Percentiles rank a stretch among this genome's conserved stretches.
These are phyloP conservation scores for Scelioninae gen. 1 DNA, from an alignment of 2,888 invertebrate species.

Conservation along the genomic window DNA sequence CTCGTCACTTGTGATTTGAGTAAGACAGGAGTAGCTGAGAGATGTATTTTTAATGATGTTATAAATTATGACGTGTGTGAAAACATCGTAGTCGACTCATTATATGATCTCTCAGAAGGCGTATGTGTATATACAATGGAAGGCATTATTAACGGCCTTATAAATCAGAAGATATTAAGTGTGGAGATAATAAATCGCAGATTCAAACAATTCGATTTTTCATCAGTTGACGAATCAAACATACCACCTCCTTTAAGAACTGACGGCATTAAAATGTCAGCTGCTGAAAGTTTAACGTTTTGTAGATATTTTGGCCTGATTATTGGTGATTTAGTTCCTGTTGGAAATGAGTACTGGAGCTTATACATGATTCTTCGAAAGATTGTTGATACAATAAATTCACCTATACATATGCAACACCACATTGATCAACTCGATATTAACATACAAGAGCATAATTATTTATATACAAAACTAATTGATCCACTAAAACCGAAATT, in stretches of 20 bases:
- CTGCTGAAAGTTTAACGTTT: conserved; percentile 37
- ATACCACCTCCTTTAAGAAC: conserved; percentile 18
- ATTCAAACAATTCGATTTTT: conserved; percentile 35
- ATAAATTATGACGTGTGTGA: conserved; percentile 35
- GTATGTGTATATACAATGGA: conserved; percentile 29
- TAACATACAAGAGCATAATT: conserved; percentile 30
- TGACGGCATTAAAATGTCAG: conserved; percentile 41
- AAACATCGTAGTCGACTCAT: conserved; percentile 39
- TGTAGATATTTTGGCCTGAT: conserved; percentile 39
- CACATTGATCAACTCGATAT: conserved; percentile 38
- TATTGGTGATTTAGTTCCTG: conserved; percentile 13
- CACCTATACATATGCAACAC: conserved; percentile 15
- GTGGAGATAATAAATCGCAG: conserved; percentile 20
- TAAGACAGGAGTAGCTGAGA: conserved; percentile 19
- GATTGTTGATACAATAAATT: conserved; percentile 43
- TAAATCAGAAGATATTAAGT: conserved; percentile 12
- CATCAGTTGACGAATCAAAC: conserved; percentile 13
- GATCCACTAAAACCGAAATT: conserved; percentile 37
- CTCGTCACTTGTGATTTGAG: background rate
- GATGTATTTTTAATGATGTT: conserved; percentile 59
- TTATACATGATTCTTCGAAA: conserved; percentile 39
- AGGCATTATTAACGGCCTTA: conserved; percentile 16
- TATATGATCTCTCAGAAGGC: conserved; percentile 55
- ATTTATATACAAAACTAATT: conserved; percentile 36
- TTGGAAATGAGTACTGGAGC: conserved; percentile 25